phyloP scores from a whole-genome alignment of 2,888 invertebrate genomes.

The Microplitis manilae region DNA sequence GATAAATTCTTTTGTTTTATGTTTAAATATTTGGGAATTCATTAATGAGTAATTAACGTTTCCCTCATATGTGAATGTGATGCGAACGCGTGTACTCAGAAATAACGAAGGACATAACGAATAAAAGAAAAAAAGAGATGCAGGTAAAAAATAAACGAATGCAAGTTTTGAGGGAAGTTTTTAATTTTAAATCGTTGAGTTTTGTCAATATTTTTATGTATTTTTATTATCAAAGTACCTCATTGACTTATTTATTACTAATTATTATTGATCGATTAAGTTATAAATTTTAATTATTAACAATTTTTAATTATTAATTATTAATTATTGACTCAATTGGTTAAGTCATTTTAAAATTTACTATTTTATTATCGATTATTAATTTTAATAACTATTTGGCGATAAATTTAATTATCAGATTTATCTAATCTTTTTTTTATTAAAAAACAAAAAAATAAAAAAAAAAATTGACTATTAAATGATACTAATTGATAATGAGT shows the following conservation, averaged over 20 bases:
- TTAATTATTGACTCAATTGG: slow-evolving; percentile 36
- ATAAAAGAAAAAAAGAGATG: slow-evolving; percentile 34
- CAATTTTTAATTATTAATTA: slow-evolving; percentile 47
- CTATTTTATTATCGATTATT: too few species aligned
- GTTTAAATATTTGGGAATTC: not conserved
- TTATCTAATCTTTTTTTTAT: slow-evolving; percentile 25
- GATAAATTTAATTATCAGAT: not conserved
- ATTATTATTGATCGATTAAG: slow-evolving; percentile 42
- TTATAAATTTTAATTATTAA: slow-evolving; percentile 44
- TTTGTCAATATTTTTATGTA: slow-evolving; percentile 61
- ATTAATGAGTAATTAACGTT: slow-evolving; percentile 16
- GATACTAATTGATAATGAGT: slow-evolving; percentile 69
- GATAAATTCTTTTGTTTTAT: slow-evolving; percentile 11
- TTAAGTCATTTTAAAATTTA: slow-evolving; percentile 26
- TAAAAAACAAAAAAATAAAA: slow-evolving; percentile 33
- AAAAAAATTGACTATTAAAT: slow-evolving; percentile 65
- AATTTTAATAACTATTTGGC: too few species aligned
- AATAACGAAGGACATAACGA: slow-evolving; percentile 33
- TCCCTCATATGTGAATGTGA: slow-evolving; percentile 29
- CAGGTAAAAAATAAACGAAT: slow-evolving; percentile 35
- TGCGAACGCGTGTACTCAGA: slow-evolving; percentile 49
- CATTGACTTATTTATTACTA: slow-evolving; percentile 49
- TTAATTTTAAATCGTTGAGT: slow-evolving; percentile 64
- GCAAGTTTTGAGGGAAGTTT: slow-evolving; percentile 39
- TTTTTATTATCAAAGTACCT: slow-evolving; percentile 60